These are phyloP conservation scores for Amniataba percoides DNA, from an alignment of 2,797 vertebrate genomes.

Conservation along the genomic window DNA sequence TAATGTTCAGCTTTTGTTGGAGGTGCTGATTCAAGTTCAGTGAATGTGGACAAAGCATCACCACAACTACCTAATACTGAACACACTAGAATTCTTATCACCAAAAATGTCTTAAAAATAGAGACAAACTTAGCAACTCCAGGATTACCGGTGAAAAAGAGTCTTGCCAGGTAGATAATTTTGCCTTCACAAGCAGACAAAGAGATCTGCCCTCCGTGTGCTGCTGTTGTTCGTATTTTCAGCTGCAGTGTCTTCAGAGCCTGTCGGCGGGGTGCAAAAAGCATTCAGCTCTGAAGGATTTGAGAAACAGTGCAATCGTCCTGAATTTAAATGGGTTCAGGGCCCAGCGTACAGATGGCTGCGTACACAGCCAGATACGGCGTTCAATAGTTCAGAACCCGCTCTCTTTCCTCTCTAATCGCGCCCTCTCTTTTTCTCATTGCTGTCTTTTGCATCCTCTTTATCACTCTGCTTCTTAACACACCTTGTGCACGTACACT, in stretches of 20 bases:
- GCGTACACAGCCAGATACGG: conserved; percentile 74
- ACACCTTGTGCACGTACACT: conserved; percentile 42
- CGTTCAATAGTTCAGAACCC: conserved; percentile 71
- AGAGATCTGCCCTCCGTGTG: conserved; percentile 39
- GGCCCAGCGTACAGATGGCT: conserved; percentile 84
- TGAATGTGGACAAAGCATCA: no score
- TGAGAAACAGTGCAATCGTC: conserved; percentile 83
- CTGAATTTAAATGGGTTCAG: conserved; percentile 86
- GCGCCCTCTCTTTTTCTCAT: conserved; percentile 64
- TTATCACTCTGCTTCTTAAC: conserved; percentile 56
- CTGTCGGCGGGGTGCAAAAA: conserved; percentile 61
- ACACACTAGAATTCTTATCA: conserved; percentile 3
- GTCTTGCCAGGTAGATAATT: conserved; percentile 40
- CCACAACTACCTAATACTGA: no score
- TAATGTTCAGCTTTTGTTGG: conserved; percentile 1
- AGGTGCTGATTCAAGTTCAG: background rate
- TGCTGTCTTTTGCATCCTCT: conserved; percentile 58
- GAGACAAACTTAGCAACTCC: conserved; percentile 4
- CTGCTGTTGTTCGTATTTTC: conserved; percentile 48
- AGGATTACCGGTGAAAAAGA: background rate
- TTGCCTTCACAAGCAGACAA: conserved; percentile 44
- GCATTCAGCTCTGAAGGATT: conserved; percentile 82
- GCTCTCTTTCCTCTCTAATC: conserved; percentile 61
- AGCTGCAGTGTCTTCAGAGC: conserved; percentile 54
- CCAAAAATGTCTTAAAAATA: conserved; percentile 21